These are phyloP conservation scores for Tetrax tetrax DNA, from an alignment of 2,113 vertebrate genomes.

Conservation along the genomic window DNA sequence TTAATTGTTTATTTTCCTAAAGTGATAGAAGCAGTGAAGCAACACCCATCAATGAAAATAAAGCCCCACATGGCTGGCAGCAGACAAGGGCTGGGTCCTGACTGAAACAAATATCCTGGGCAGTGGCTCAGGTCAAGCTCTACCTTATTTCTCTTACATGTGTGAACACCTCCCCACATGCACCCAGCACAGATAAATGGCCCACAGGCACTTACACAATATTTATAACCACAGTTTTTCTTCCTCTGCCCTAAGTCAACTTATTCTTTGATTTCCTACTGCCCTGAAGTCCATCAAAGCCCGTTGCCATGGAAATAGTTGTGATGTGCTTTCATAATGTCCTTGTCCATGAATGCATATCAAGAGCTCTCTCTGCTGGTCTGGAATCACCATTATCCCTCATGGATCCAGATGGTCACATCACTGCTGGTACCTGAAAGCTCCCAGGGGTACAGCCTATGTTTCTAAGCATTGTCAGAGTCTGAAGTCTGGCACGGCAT, in stretches of 20 bases:
- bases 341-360: neutral
- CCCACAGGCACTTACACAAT: neutral
- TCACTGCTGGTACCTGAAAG: neutral
- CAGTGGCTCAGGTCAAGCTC: neutral
- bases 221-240: conserved; percentile 11
- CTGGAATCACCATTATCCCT: conserved; percentile 17
- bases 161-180: neutral
- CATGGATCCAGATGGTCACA: neutral
- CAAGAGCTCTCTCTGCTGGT: conserved; percentile 68
- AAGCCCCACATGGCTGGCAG: neutral
- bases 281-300: conserved; percentile 50
- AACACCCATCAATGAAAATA: neutral
- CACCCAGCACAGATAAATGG: neutral
- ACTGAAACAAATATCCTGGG: neutral
- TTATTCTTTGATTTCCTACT: conserved; percentile 5
- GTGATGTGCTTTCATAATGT: conserved; percentile 21
- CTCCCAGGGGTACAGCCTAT: neutral
- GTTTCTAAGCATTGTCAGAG: neutral
- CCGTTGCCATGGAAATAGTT: conserved; percentile 57
- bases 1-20: neutral
- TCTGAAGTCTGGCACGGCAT: neutral
- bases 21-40: neutral
- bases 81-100: neutral
- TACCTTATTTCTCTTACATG: neutral
- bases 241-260: conserved; percentile 14